Evolutionary conservation across 1,140 invertebrate species (phyloP), one percentile per base, ranked within the genome.

Genomic region (Hylyphantes graminicola): DNA sequence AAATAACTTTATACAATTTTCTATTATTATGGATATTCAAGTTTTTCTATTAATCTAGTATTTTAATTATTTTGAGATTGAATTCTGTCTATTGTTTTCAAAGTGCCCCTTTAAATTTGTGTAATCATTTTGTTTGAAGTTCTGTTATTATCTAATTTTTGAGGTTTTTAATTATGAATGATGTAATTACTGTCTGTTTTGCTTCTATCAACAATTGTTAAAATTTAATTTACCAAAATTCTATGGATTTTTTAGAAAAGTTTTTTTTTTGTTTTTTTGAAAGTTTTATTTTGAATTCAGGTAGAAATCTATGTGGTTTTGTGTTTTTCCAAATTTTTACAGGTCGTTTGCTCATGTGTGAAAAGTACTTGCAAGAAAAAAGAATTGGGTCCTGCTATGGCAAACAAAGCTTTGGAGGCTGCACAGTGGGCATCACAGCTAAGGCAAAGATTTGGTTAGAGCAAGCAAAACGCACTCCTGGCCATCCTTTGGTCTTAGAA

Each of bases 381-480:
- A 12, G 21, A n/a, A 35, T 70, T 2, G 70, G 51, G 17, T 57
- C 53, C 10, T n/a, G n/a, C n/a, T 67, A 54, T 74, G 80, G 70
- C 11, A 54, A 63, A 55, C 17, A 63, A 12, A 84, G 17, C 17
- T 51, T 64, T 35, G 90, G 88, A 86, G 88, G 88, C 9, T 88
- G 87, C 9, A 89, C 88, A 3, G 85, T 90, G 10, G 82, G 88
- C 8, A 72, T 90, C 6, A 87, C 89, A 15, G n/a, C 64, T 0
- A 89, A 90, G 76, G 89, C 86, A 2, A 48, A 74, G 2, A 19
- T 55, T 0, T 90, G 86, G 86, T 53, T 84, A 48, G 61, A 85
- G 55, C 59, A 86, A 76, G 51, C 19, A 21, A 88, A 86, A 63
- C 51, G 75, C 57, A 86, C 79, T 67, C 35, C 87, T 86, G 50